These are phyloP conservation scores for Hydrolagus affinis DNA, from an alignment of 2,113 vertebrate genomes.

Conservation along the genomic window DNA sequence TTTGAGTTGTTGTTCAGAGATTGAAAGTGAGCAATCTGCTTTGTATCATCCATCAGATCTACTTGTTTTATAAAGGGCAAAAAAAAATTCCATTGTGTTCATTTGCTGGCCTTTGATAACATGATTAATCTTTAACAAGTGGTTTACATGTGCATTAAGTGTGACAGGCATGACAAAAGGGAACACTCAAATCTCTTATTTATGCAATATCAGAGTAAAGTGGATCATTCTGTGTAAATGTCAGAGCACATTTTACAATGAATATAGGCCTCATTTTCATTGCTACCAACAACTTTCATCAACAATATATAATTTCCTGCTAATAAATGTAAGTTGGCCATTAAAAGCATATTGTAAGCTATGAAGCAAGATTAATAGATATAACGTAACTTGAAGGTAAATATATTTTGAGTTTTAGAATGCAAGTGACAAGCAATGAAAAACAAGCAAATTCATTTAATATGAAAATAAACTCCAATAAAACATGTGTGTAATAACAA, in stretches of 20 bases:
- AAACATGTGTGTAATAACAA: too few species aligned
- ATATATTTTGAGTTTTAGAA: too few species aligned
- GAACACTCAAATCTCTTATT: constrained; percentile 1
- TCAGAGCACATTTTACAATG: not conserved
- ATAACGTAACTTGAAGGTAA: too few species aligned
- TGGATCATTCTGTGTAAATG: not conserved
- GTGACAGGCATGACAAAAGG: not conserved
- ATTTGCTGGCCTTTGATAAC: constrained; percentile 18
- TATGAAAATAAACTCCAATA: too few species aligned
- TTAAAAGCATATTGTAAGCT: too few species aligned
- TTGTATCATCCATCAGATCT: constrained; percentile 28
- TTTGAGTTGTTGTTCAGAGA: not conserved
- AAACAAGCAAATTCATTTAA: too few species aligned
- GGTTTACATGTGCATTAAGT: not conserved
- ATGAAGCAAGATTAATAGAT: too few species aligned
- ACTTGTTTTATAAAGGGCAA: constrained; percentile 22
- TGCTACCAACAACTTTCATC: too few species aligned
- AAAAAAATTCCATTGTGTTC: constrained; percentile 23
- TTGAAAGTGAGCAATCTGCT: constrained; percentile 24
- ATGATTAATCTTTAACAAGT: constrained; percentile 20
- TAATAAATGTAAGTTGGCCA: too few species aligned
- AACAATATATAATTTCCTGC: too few species aligned
- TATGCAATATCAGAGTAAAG: not conserved
- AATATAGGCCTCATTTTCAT: too few species aligned
- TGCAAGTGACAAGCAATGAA: too few species aligned